Evolutionary conservation across 2,113 vertebrate species (phyloP).

Genomic region (Nothocercus nigrocapillus): DNA sequence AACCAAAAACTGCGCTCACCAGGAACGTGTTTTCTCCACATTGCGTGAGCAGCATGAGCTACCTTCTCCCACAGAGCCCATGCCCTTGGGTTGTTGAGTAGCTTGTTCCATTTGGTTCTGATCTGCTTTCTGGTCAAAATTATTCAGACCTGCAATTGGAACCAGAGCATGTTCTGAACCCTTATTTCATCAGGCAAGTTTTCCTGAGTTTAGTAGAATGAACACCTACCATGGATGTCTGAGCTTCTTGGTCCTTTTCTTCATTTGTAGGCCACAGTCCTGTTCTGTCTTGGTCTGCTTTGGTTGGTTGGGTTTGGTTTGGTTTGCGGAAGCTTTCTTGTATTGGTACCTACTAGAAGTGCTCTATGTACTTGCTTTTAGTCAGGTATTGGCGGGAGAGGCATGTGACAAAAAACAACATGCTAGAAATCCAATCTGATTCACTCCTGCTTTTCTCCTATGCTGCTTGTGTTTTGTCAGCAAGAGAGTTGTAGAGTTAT

Average conservation of each 20-base stretch:
- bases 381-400: neutral
- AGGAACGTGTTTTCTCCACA: accelerated
- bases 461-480: neutral
- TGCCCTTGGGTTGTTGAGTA: neutral
- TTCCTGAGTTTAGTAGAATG: accelerated
- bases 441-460: neutral
- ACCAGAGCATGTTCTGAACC: neutral
- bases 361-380: accelerated
- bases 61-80: accelerated
- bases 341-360: accelerated
- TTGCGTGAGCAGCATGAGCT: accelerated
- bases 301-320: too few species aligned
- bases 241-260: neutral
- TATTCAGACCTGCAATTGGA: neutral
- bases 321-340: neutral
- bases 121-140: neutral
- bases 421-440: neutral
- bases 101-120: accelerated
- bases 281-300: neutral
- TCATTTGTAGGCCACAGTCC: neutral
- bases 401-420: neutral
- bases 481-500: neutral
- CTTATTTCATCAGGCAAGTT: accelerated
- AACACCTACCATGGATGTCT: neutral
- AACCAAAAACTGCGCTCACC: neutral